Base-by-base conservation (phyloP, 2,888 invertebrate genomes). In the Papilio protenor region DNA sequence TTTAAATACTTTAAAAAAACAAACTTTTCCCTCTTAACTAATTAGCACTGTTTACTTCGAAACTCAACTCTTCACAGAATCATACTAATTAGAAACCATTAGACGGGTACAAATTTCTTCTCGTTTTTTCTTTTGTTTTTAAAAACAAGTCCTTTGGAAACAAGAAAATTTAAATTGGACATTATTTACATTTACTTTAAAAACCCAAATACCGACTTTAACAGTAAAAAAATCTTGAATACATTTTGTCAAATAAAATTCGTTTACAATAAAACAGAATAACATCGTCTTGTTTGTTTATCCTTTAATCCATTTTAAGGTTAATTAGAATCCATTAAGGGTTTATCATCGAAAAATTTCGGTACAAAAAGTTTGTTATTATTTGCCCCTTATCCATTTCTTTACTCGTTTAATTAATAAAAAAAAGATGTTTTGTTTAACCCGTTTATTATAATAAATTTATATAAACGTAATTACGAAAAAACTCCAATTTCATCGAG, bases 21-120 rank as follows among this genome's bases (percentile, higher is more conserved):
- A 66, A 66, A 40, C n/a, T n/a, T n/a, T 40, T 40, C 40, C 11
- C 11, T 69, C 40, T 66, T 69, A 69, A 12, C 45, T 66, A 66
- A 45, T 69, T 69, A 69, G 8, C 18, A 10, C n/a, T 40, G 40
- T 45, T 45, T 69, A 45, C 45, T 45, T 45, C 45, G 66, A 45
- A 45, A 45, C 45, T 21, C 66, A 45, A 69, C 21, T 66, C 45
- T 69, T 45, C 21, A 10, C 40, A 40, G 45, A 69, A 45, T 11
- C 18, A n/a, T 64, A 11, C 21, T 69, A 45, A 69, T 69, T 69
- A 69, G n/a, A 8, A 45, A n/a, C 66, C 40, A 45, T 21, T 69
- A 45, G 66, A 45, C 45, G 45, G 66, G 21, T 45, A 45, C 11
- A 45, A 45, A n/a, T n/a, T 45, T 69, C 10, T 66, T 40, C 3